Base-by-base conservation (phyloP, 2,888 invertebrate genomes). In the Nysson spinosus region DNA sequence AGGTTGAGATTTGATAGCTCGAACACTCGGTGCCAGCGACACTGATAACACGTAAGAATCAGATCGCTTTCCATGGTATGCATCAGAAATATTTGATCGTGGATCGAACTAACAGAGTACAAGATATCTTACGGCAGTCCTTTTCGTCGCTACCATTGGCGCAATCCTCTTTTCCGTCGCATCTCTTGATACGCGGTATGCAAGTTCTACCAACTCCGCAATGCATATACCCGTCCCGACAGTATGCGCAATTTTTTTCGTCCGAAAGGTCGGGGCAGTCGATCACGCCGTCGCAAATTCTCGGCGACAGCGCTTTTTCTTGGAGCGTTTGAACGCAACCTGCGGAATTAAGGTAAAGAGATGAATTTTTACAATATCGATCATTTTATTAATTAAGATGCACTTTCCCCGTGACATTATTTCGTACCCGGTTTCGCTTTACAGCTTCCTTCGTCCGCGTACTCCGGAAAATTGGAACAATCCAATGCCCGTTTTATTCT, bases 101-200 rank as follows among this genome's bases (percentile, higher is more conserved):
- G n/a, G n/a, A n/a, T n/a, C n/a, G n/a, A n/a, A n/a, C n/a, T n/a
- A n/a, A n/a, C n/a, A n/a, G n/a, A n/a, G n/a, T n/a, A n/a, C n/a
- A n/a, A n/a, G n/a, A n/a, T n/a, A n/a, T n/a, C 95, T 92, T 88
- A 96, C 96, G 88, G 84, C 96, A 96, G 73, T 93, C 93, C 77
- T 93, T 90, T 85, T 96, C 96, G 79, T 96, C 96, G 69, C 94
- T 93, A 24, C 94, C 95, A 84, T 96, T 95, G 0, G 94, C 93
- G 80, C 96, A 96, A 87, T 96, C 96, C 0, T 90, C 89, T 51
- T 92, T 91, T 44, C 96, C 96, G 81, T 96, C 95, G 83, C 96
- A 96, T 60, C 93, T 90, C 75, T 93, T 90, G 50, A 90, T 89
- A 5, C 88, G 87, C 0, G 93, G 91, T 69, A 96, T 91, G 83